These are phyloP conservation scores for Actenoides lindsayi DNA, from an alignment of 2,113 vertebrate species.

Conservation along the genomic window DNA sequence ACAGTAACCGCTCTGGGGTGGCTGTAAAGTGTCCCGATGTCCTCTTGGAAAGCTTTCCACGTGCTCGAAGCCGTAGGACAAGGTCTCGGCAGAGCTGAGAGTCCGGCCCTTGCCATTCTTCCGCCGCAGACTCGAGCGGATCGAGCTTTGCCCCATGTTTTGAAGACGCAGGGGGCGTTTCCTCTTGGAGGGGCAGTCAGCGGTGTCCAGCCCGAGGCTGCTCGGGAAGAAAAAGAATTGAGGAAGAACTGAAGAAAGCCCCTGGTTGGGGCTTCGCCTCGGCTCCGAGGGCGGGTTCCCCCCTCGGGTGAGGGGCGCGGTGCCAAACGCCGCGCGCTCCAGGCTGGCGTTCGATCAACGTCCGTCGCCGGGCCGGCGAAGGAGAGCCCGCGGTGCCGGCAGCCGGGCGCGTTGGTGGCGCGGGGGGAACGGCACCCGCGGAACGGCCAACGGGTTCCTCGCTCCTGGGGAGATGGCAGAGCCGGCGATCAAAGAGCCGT, in stretches of 20 bases:
- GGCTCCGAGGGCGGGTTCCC: neutral
- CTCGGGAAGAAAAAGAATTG: neutral
- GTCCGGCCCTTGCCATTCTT: fast-evolving
- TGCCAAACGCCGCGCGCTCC: neutral
- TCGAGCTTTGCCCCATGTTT: fast-evolving
- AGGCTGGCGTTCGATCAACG: neutral
- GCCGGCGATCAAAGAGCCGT: neutral
- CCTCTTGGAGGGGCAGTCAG: fast-evolving
- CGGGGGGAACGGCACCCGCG: neutral
- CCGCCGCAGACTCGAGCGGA: neutral
- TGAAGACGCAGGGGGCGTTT: neutral
- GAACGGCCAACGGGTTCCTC: neutral
- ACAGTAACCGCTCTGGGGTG: neutral
- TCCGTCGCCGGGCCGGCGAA: too few species aligned
- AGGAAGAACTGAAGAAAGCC: neutral
- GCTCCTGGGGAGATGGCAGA: neutral
- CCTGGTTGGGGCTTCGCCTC: neutral
- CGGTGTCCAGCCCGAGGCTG: neutral
- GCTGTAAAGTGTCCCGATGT: neutral
- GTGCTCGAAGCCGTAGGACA: fast-evolving
- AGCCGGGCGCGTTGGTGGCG: too few species aligned
- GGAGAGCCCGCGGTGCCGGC: too few species aligned
- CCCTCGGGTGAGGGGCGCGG: neutral
- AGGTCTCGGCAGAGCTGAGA: neutral
- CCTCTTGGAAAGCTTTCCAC: neutral